Evolutionary conservation across 2,888 invertebrate genomes (phyloP).

Genomic region (Herminia tarsipennalis): DNA sequence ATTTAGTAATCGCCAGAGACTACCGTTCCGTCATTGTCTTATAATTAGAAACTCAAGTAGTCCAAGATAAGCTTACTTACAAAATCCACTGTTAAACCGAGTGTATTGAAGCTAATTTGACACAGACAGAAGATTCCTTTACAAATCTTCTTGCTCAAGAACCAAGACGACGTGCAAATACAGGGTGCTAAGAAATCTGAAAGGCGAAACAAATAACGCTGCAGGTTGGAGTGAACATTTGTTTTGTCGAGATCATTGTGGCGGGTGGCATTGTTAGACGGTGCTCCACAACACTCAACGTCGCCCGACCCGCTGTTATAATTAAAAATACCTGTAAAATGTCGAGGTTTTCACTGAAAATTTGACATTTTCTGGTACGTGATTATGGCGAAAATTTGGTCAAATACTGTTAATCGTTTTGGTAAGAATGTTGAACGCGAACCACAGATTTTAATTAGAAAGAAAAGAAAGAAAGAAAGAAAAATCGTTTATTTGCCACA

Average conservation of each 20-base stretch:
- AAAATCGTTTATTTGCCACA: too few species aligned
- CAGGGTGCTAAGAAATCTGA: constrained; percentile 17
- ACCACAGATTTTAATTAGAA: too few species aligned
- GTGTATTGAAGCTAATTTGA: too few species aligned
- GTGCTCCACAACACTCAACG: constrained; percentile 43
- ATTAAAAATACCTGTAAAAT: constrained; percentile 50
- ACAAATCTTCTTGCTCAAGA: not conserved
- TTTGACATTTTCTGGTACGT: not conserved
- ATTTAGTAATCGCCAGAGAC: too few species aligned
- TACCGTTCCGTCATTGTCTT: too few species aligned
- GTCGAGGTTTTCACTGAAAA: constrained; percentile 22
- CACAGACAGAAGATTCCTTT: not conserved
- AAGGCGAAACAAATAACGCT: constrained; percentile 27
- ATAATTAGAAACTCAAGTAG: too few species aligned
- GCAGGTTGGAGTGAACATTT: constrained; percentile 33
- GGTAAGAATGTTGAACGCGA: not conserved
- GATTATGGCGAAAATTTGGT: constrained; percentile 1
- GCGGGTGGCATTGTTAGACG: constrained; percentile 41
- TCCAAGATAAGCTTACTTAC: too few species aligned
- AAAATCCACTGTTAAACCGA: too few species aligned
- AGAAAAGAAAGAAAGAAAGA: too few species aligned
- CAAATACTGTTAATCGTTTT: too few species aligned
- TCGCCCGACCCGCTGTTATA: constrained; percentile 35
- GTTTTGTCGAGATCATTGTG: constrained; percentile 45
- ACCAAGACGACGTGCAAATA: constrained; percentile 27